Conservation (phyloP, 2,797 vertebrate species). For the Danio tinwini region DNA sequence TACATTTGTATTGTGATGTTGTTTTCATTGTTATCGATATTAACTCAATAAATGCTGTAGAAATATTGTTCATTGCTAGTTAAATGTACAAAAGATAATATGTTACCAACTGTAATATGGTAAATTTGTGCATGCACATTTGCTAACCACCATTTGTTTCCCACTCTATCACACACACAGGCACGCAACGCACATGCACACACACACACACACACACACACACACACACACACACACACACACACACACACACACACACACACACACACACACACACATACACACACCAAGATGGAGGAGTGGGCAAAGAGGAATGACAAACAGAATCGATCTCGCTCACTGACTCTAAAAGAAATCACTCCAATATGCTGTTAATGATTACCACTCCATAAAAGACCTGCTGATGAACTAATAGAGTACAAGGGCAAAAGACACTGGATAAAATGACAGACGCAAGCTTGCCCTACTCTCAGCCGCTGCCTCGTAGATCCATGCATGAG, state of each 20-base stretch:
- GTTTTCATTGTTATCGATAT: no score
- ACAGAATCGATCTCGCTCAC: conserved; percentile 41
- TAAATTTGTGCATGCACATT: not conserved
- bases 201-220: not conserved
- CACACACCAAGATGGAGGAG: conserved; percentile 16
- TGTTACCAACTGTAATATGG: no score
- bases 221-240: not conserved
- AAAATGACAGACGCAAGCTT: conserved; percentile 44
- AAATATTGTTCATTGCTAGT: no score
- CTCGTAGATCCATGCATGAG: conserved; percentile 52
- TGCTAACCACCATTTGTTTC: no score
- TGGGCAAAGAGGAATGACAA: conserved; percentile 37
- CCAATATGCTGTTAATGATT: conserved; percentile 49
- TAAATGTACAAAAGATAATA: no score
- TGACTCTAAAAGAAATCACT: conserved; percentile 49
- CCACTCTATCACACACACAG: not conserved
- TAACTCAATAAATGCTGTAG: no score
- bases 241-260: not conserved
- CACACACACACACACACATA: not conserved
- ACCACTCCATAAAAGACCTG: conserved; percentile 41
- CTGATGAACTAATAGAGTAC: conserved; percentile 45
- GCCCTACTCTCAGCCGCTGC: conserved; percentile 46
- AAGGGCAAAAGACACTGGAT: conserved; percentile 43
- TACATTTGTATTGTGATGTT: no score
- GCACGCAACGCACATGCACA: not conserved